These are phyloP conservation scores for Ectobius pallidus DNA, from an alignment of 2,888 invertebrate species.

Conservation along the genomic window DNA sequence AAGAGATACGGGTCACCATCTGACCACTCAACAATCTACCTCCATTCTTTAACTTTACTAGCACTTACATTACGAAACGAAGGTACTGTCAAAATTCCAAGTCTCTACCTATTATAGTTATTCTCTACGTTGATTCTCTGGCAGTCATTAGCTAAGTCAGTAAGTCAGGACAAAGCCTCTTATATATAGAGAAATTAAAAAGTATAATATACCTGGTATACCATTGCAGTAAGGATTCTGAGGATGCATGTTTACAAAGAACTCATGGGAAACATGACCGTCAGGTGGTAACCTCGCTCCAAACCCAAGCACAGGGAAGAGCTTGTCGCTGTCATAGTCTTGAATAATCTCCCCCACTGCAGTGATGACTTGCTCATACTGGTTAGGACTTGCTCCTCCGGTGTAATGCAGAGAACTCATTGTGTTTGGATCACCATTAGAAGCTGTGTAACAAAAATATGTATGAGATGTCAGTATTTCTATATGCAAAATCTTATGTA, in stretches of 20 bases:
- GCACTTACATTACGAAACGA: not conserved
- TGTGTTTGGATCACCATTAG: constrained; percentile 55
- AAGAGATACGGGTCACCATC: too few relatives aligned
- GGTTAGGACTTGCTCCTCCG: constrained; percentile 50
- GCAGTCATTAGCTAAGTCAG: not conserved
- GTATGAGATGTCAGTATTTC: not conserved
- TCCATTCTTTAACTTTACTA: not conserved
- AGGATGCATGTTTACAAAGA: constrained; percentile 59
- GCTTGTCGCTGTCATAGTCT: constrained; percentile 59
- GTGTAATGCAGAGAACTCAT: constrained; percentile 57
- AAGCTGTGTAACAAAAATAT: constrained; percentile 47
- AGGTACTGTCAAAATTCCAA: too few relatives aligned
- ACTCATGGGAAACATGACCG: constrained; percentile 55
- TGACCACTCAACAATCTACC: not conserved
- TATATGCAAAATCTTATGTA: not conserved
- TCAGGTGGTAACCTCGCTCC: constrained; percentile 56
- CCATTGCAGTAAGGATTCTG: constrained; percentile 59
- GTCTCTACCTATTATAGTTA: too few relatives aligned
- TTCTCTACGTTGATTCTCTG: not conserved
- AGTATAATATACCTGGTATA: constrained; percentile 51
- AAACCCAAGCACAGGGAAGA: constrained; percentile 56
- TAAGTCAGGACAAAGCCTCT: too few relatives aligned
- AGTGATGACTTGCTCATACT: constrained; percentile 55
- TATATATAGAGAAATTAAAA: too few relatives aligned
- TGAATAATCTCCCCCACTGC: constrained; percentile 57